These are phyloP conservation scores for Arctocebus calabarensis DNA, from an alignment of 2,797 vertebrate species.

Conservation along the genomic window DNA sequence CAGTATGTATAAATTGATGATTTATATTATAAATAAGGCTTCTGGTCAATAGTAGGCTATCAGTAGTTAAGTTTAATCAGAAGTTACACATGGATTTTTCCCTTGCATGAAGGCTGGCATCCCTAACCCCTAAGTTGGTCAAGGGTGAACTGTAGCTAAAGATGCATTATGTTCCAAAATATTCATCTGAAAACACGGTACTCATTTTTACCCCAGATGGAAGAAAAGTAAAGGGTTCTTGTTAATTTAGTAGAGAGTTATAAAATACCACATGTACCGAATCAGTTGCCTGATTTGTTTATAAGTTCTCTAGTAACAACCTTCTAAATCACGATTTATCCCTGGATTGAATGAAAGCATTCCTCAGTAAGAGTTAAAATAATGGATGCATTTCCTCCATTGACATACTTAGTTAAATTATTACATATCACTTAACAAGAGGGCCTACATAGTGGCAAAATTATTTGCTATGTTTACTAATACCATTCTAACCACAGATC, in stretches of 20 bases:
- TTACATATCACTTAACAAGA: conserved; percentile 48
- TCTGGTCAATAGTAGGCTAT: neutral
- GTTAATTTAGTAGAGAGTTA: conserved; percentile 15
- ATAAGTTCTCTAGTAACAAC: conserved; percentile 38
- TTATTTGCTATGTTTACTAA: conserved; percentile 52
- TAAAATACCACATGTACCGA: neutral
- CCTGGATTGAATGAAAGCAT: conserved; percentile 1
- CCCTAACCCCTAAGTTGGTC: neutral
- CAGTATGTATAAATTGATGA: neutral
- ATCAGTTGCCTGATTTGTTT: neutral
- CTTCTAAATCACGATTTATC: neutral
- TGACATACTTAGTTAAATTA: conserved; percentile 39
- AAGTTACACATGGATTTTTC: neutral
- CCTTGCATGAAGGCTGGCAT: neutral
- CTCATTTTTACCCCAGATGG: conserved; percentile 11
- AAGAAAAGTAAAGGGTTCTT: conserved; percentile 21
- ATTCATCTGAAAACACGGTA: neutral
- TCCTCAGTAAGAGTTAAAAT: conserved; percentile 63
- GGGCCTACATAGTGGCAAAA: neutral
- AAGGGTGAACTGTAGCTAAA: neutral
- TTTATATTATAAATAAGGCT: neutral
- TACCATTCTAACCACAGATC: neutral
- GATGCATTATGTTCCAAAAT: conserved; percentile 1
- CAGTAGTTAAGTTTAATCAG: neutral
- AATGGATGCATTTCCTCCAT: conserved; percentile 20